These are phyloP conservation scores for Argyresthia albistria DNA, from an alignment of 2,888 invertebrate genomes.

Conservation along the genomic window DNA sequence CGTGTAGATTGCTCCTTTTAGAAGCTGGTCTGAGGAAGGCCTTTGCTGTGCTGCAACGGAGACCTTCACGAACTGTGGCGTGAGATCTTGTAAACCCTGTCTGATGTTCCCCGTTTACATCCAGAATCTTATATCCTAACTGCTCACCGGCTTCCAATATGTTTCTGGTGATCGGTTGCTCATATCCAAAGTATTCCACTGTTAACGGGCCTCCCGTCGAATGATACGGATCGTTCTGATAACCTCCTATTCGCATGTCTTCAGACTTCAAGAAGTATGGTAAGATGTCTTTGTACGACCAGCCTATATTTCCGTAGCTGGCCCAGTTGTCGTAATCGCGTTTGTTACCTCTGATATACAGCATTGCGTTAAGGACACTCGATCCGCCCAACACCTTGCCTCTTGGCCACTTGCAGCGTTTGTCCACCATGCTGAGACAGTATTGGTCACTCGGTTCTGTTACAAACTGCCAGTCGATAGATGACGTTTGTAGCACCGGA, in stretches of 20 bases:
- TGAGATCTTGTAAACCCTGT: conserved; percentile 85
- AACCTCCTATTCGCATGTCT: conserved; percentile 78
- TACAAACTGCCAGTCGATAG: conserved; percentile 87
- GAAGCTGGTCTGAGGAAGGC: conserved; percentile 81
- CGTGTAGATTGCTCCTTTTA: conserved; percentile 80
- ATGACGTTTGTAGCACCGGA: conserved; percentile 79
- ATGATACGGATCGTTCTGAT: conserved; percentile 74
- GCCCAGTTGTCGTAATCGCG: conserved; percentile 92
- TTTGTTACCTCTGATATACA: conserved; percentile 88
- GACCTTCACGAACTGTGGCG: conserved; percentile 82
- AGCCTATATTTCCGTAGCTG: conserved; percentile 79
- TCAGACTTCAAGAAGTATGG: conserved; percentile 87
- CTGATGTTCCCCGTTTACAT: conserved; percentile 85
- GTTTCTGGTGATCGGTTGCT: conserved; percentile 78
- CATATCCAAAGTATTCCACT: conserved; percentile 80
- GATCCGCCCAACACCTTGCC: conserved; percentile 87
- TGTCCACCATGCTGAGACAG: conserved; percentile 78
- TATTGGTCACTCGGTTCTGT: conserved; percentile 80
- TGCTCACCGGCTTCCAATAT: conserved; percentile 80
- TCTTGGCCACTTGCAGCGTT: conserved; percentile 81
- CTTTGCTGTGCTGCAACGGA: conserved; percentile 88
- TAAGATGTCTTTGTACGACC: conserved; percentile 83
- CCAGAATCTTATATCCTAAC: conserved; percentile 78
- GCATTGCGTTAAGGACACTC: conserved; percentile 91
- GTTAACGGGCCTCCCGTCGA: conserved; percentile 80